Conservation (phyloP, 2,797 vertebrate genomes). For the Ambastaia sidthimunki region DNA sequence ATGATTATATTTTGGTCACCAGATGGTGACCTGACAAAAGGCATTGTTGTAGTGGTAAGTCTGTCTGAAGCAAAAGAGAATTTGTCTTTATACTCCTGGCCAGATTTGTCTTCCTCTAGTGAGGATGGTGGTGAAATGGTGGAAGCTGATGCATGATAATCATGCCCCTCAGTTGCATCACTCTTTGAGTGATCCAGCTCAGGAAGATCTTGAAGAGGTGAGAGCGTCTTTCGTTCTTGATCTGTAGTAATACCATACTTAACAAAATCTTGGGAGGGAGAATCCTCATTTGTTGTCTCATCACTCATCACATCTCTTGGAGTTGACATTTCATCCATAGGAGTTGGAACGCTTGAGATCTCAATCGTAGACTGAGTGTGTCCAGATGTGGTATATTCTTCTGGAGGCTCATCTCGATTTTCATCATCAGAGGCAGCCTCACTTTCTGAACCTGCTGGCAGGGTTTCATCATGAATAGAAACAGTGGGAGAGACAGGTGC, state of each 20-base stretch:
- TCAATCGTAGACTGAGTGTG: constrained; percentile 92
- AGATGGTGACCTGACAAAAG: constrained; percentile 87
- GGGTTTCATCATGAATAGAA: constrained; percentile 87
- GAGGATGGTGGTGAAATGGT: constrained; percentile 92
- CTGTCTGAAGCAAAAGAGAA: constrained; percentile 70
- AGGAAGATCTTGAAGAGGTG: constrained; percentile 76
- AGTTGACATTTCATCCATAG: constrained; percentile 94
- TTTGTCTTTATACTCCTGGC: constrained; percentile 70
- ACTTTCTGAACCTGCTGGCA: constrained; percentile 86
- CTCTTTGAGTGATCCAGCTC: constrained; percentile 85
- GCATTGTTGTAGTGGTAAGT: constrained; percentile 74
- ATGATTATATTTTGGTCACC: constrained; percentile 86
- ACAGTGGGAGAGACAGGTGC: constrained; percentile 83
- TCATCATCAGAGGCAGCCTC: constrained; percentile 91
- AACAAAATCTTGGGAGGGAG: constrained; percentile 86
- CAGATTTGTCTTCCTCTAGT: constrained; percentile 90
- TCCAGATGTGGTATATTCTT: constrained; percentile 90
- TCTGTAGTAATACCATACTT: constrained; percentile 82
- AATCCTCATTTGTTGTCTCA: constrained; percentile 89
- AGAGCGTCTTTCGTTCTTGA: constrained; percentile 77
- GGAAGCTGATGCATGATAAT: constrained; percentile 89
- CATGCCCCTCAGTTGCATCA: constrained; percentile 90
- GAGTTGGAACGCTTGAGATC: constrained; percentile 92
- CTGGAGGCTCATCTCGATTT: constrained; percentile 85
- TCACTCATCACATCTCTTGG: constrained; percentile 91